Percentiles rank a stretch among this genome's conserved stretches.
These are phyloP conservation scores for Adineta ricciae DNA, from an alignment of 2,888 invertebrate species.

Conservation along the genomic window DNA sequence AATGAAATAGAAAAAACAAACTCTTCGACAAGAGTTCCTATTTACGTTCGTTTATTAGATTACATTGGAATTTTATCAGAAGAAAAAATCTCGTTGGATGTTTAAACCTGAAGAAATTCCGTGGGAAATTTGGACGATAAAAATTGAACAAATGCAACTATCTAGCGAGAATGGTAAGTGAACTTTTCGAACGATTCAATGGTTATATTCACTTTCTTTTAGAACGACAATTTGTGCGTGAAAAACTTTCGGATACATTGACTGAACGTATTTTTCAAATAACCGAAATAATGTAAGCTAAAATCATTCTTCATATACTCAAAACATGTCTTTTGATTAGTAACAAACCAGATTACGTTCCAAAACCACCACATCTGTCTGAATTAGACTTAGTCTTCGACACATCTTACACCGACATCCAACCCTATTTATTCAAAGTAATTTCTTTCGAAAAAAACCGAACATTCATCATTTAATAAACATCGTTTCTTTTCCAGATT, in stretches of 20 bases:
- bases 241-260: conserved; percentile 57
- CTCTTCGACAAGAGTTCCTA: background rate
- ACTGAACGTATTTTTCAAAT: conserved; percentile 87
- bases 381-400: conserved; percentile 89
- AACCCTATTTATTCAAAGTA: conserved; percentile 89
- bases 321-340: no score
- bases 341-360: conserved; percentile 76
- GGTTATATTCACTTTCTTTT: conserved; percentile 35
- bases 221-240: conserved; percentile 74
- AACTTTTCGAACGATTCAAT: background rate
- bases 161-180: conserved; percentile 64
- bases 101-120: conserved; percentile 77
- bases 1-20: conserved; percentile 41
- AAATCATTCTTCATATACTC: background rate
- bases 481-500: background rate
- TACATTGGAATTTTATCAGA: conserved; percentile 85
- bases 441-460: conserved; percentile 38
- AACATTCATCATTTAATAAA: background rate
- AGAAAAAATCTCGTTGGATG: conserved; percentile 75
- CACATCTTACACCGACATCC: conserved; percentile 78
- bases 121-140: conserved; percentile 96
- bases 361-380: conserved; percentile 82
- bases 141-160: conserved; percentile 73
- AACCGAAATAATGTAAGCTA: conserved; percentile 75
- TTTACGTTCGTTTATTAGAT: conserved; percentile 53